Conservation (phyloP, 2,797 vertebrate genomes). For the Pantherophis alleghaniensis region DNA sequence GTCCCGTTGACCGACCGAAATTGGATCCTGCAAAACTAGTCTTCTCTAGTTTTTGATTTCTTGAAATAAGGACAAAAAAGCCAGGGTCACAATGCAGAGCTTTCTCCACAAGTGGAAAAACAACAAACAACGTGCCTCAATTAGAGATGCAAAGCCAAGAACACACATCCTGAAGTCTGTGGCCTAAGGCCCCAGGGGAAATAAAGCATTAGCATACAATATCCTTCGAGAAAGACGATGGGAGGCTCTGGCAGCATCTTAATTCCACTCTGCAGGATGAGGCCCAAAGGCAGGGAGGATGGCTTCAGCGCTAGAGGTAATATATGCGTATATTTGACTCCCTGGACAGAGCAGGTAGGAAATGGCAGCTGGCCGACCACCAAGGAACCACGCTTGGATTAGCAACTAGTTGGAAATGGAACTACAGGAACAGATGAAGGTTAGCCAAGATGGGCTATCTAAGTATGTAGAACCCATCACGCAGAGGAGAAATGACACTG, state of each 20-base stretch:
- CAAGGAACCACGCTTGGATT: not conserved
- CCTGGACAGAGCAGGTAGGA: not conserved
- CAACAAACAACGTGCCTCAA: slow-evolving; percentile 36
- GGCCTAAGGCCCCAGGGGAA: slow-evolving; percentile 20
- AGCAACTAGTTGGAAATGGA: slow-evolving; percentile 21
- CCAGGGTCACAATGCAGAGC: not conserved
- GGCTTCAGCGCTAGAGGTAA: not conserved
- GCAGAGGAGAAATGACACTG: not conserved
- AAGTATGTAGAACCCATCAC: not conserved
- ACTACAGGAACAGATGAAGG: not conserved
- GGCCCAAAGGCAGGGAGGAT: not conserved
- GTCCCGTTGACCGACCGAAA: not conserved
- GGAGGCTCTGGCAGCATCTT: slow-evolving; percentile 19
- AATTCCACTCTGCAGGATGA: not conserved
- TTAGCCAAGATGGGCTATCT: not conserved
- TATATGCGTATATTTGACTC: not conserved
- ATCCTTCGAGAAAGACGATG: slow-evolving; percentile 8
- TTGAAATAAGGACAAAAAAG: slow-evolving; percentile 20
- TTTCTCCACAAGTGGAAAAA: slow-evolving; percentile 42
- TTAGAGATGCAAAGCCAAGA: slow-evolving; percentile 47
- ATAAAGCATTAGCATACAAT: slow-evolving; percentile 37
- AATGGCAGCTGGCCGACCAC: not conserved
- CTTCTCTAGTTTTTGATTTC: slow-evolving; percentile 19
- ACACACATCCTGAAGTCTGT: slow-evolving; percentile 29
- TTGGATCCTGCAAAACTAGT: not conserved